Base-by-base conservation (phyloP, 2,888 invertebrate species). In the Drosophila hamatofila region DNA sequence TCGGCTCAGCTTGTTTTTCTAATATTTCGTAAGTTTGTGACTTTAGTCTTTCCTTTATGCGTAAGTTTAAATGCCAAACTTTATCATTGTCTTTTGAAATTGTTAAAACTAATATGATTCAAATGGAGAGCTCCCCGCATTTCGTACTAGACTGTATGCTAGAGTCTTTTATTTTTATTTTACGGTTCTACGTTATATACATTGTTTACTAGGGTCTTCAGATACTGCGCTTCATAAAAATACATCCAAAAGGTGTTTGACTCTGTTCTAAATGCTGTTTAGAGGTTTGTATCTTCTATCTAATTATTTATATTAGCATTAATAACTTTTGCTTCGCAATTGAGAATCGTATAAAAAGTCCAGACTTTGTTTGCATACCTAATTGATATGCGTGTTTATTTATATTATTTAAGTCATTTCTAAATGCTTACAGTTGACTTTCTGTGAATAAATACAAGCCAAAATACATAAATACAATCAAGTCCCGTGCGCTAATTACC, bases 401-500 rank as follows among this genome's bases (percentile, higher is more conserved):
- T 69, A 48, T 41, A 21, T 12, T n/a, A 57, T 42, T 60, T 39
- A 30, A 37, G 30, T 37, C 35, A 58, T 46, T 55, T 35, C 21
- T 5, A 27, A 56, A 14, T 52, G 39, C 21, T 35, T 6, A 27
- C 35, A 61, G 27, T 58, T 52, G 11, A 16, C 30, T 30, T 56
- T 16, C 42, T 71, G 56, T 12, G 48, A 33, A 51, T 14, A 33
- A 33, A 44, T 49, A 49, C 21, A 30, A 30, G 18, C 18, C 7
- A 18, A n/a, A 57, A 62, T 23, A 44, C 37, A 63, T 35, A 63
- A 63, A 77, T 51, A 30, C 25, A 68, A 54, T 51, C 55, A 25
- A 41, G n/a, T 61, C 49, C 57, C 59, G 18, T 48, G 57, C 73
- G 78, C 57, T 84, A 75, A 84, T 80, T 80, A 58, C 30, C 54